Percentiles rank a stretch among this genome's conserved stretches.
Conservation (phyloP, 2,888 invertebrate species). For the Sylvicola cinctus region DNA sequence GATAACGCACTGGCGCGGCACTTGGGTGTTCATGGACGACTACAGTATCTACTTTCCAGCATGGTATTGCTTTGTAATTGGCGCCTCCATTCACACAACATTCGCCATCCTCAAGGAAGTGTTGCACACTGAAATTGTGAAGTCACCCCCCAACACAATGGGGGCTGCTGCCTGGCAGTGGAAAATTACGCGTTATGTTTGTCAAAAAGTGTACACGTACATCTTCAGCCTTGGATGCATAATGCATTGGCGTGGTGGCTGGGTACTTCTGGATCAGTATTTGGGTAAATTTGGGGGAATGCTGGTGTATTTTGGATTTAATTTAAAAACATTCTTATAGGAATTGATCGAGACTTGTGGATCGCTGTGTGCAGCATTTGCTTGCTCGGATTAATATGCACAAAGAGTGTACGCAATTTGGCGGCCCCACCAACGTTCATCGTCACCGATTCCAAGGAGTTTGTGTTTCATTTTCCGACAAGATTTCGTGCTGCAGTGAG, state of each 20-base stretch:
- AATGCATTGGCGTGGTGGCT: constrained; percentile 24
- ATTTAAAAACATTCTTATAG: neutral
- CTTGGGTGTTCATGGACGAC: constrained; percentile 30
- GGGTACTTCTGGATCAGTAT: constrained; percentile 7
- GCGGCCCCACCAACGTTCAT: constrained; percentile 26
- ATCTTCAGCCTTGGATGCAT: constrained; percentile 28
- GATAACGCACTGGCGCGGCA: constrained; percentile 32
- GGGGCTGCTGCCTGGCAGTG: constrained; percentile 5
- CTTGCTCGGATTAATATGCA: constrained; percentile 12
- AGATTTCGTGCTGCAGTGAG: constrained; percentile 20
- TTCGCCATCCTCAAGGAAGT: constrained; percentile 33
- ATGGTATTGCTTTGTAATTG: constrained; percentile 25
- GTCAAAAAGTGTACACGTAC: constrained; percentile 23
- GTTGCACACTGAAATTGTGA: constrained; percentile 15
- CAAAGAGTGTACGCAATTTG: constrained; percentile 22
- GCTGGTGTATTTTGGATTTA: neutral
- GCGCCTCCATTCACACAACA: constrained; percentile 30
- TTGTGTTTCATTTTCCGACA: constrained; percentile 29
- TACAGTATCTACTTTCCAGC: constrained; percentile 28
- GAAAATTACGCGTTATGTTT: constrained; percentile 5
- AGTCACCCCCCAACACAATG: constrained; percentile 3
- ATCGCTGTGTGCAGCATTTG: constrained; percentile 8
- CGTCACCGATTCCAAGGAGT: constrained; percentile 22
- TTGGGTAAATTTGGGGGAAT: constrained; percentile 7
- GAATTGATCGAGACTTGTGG: neutral